Evolutionary conservation across 2,797 vertebrate genomes (phyloP).

Genomic region (Bufotes viridis): DNA sequence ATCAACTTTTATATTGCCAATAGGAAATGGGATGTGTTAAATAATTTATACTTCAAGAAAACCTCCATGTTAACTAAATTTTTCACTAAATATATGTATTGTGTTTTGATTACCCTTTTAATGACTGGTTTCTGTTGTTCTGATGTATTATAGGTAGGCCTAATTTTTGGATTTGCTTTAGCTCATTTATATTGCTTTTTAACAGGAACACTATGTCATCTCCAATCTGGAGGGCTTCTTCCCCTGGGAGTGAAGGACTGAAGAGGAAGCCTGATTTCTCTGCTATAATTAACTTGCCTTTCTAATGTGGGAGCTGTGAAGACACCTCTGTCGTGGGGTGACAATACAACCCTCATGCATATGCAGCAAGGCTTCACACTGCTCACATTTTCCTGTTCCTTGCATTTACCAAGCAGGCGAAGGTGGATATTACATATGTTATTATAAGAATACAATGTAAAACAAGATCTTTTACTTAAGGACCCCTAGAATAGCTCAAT

Average conservation of each 20-base stretch:
- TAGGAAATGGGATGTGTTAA: too few relatives aligned
- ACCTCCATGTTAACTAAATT: background rate
- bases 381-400: conserved; percentile 38
- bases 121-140: background rate
- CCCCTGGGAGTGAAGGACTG: conserved; percentile 30
- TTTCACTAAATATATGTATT: background rate
- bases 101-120: background rate
- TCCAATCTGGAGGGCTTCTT: conserved; percentile 13
- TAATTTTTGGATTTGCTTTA: background rate
- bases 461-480: conserved; percentile 12
- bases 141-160: background rate
- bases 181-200: background rate
- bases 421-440: background rate
- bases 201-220: conserved; percentile 35
- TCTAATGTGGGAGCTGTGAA: conserved; percentile 55
- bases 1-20: too few relatives aligned
- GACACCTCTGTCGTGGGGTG: conserved; percentile 57
- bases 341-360: conserved; percentile 51
- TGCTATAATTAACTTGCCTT: conserved; percentile 57
- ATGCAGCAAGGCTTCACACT: conserved; percentile 53
- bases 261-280: conserved; percentile 53
- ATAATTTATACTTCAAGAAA: too few relatives aligned
- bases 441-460: conserved; percentile 17
- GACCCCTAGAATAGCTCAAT: background rate
- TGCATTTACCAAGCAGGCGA: conserved; percentile 14